phyloP scores from a whole-genome alignment of 2,113 vertebrate species.

The Mixornis gularis region DNA sequence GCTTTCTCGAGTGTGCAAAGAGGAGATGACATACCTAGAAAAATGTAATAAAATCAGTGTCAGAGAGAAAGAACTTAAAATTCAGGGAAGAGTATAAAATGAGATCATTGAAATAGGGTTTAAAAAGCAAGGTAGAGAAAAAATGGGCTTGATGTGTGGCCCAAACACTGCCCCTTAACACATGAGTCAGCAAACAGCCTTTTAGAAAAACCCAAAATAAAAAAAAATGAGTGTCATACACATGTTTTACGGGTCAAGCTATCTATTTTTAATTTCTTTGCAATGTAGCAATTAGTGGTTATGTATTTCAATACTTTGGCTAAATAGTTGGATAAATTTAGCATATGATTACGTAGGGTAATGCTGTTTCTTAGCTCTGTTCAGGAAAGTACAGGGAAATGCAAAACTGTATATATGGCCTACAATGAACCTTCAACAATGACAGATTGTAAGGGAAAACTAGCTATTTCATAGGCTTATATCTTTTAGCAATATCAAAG shows the following conservation, averaged over 20 bases:
- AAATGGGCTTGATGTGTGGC: neutral
- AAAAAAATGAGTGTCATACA: neutral
- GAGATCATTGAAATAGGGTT: neutral
- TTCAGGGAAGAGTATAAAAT: neutral
- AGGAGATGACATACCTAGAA: neutral
- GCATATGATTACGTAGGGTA: neutral
- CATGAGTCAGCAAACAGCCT: neutral
- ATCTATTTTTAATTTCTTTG: neutral
- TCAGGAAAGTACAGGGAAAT: neutral
- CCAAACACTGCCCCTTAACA: neutral
- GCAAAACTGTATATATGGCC: neutral
- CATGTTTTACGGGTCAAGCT: neutral
- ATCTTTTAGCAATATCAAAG: neutral
- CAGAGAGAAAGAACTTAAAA: neutral
- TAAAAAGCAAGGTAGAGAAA: neutral
- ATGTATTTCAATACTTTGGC: neutral
- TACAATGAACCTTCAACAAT: neutral
- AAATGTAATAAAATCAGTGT: neutral
- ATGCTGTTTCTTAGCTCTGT: neutral
- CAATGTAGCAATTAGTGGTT: neutral
- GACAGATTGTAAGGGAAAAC: neutral
- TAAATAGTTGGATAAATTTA: neutral
- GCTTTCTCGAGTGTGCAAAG: neutral
- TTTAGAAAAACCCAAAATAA: neutral
- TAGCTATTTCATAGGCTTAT: neutral